Evolutionary conservation across 2,888 invertebrate genomes (phyloP).

Genomic region (Cloeon dipterum): DNA sequence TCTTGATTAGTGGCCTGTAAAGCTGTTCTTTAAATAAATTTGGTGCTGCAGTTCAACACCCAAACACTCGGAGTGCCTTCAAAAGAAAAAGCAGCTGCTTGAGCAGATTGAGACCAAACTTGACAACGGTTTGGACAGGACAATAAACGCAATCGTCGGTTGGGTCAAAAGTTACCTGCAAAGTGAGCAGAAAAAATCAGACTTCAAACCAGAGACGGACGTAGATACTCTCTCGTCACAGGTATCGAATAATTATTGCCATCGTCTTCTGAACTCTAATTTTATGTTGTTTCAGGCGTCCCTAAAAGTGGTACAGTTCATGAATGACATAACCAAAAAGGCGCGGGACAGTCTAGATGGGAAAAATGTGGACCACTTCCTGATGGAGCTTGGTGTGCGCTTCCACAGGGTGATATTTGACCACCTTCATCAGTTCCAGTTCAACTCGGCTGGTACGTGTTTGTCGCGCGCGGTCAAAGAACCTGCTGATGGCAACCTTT

Average conservation of each 20-base stretch:
- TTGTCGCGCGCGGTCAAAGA: not conserved
- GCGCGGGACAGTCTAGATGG: constrained; percentile 73
- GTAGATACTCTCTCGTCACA: constrained; percentile 66
- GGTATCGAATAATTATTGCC: constrained; percentile 22
- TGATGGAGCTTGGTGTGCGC: constrained; percentile 76
- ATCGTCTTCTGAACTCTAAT: constrained; percentile 2
- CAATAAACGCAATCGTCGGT: constrained; percentile 65
- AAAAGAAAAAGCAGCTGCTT: constrained; percentile 62
- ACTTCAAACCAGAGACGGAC: constrained; percentile 74
- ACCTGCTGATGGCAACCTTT: not conserved
- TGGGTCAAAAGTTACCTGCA: constrained; percentile 81
- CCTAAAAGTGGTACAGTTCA: constrained; percentile 55
- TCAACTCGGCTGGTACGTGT: constrained; percentile 61
- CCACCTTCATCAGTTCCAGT: constrained; percentile 83
- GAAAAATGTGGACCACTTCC: constrained; percentile 65
- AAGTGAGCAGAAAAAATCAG: constrained; percentile 84
- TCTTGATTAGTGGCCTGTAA: too few relatives aligned
- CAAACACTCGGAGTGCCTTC: constrained; percentile 69
- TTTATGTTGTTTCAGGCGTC: constrained; percentile 46
- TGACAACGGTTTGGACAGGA: constrained; percentile 62
- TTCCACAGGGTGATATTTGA: constrained; percentile 86
- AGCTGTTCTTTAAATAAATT: not conserved
- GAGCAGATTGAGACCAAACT: constrained; percentile 81
- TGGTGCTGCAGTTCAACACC: constrained; percentile 45
- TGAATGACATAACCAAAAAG: constrained; percentile 50